Base-by-base conservation (phyloP, 2,888 invertebrate species). In the Rutpela maculata region DNA sequence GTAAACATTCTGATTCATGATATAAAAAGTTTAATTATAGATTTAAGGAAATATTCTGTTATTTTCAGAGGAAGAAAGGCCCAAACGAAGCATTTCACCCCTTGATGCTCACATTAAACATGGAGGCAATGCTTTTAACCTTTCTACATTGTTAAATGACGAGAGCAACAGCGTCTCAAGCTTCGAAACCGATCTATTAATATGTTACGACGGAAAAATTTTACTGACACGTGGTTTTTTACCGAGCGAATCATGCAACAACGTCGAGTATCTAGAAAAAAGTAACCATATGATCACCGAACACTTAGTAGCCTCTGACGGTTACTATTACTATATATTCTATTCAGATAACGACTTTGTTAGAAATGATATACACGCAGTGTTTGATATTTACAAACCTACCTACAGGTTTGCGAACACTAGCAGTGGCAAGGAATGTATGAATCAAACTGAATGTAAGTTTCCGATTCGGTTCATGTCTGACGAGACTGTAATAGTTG, bases 301-400 rank as follows among this genome's bases (percentile, higher is more conserved):
- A 75, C 95, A 96, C 84, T 93, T 95, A 81, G 94, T 96, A 26
- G 90, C 92, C 55, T 91, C 93, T 69, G 95, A 96, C 87, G 96
- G 96, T 9, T 96, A 96, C 89, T 97, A 96, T 88, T 97, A 97
- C 89, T 97, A 96, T 85, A 96, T 97, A 83, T 96, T 97, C 89
- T 96, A 96, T 87, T 96, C 95, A 84, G 96, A 97, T 88, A 96
- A 96, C 90, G 96, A 96, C 88, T 91, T 94, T 83, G 93, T 95
- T 11, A 92, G 91, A 66, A 97, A 96, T 89, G 94, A 95, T 86
- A 95, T 97, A 84, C 95, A 96, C 89, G 95, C 95, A 7, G 92
- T 95, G 79, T 96, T 97, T 88, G 95, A 96, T 90, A 95, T 97
- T 86, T 94, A 94, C 85, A 96, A 96, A 85, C 96, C 96, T 15